phyloP scores from a whole-genome alignment of 92 coral and sea anemone genomes.

The Virgularia gustaviana region DNA sequence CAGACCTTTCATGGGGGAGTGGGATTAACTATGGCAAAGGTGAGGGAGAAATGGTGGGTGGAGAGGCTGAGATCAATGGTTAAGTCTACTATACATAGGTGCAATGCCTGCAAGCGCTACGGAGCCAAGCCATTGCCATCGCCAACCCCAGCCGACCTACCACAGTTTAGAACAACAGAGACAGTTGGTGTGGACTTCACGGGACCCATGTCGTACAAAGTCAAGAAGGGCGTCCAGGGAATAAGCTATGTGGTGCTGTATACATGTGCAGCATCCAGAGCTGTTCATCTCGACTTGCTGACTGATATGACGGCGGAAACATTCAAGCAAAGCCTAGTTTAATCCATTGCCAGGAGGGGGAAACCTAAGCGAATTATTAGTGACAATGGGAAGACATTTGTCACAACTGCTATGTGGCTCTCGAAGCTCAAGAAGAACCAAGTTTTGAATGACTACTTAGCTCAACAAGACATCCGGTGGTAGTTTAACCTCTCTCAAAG shows the following conservation, averaged over 20 bases:
- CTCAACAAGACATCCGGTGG: constrained; percentile 24
- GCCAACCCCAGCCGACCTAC: constrained; percentile 2
- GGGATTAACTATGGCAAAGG: no score
- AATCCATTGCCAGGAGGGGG: constrained; percentile 11
- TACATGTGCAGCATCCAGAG: not conserved
- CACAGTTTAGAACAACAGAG: constrained; percentile 27
- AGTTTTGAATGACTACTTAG: constrained; percentile 35
- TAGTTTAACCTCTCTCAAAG: constrained; percentile 46
- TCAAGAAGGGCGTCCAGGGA: not conserved
- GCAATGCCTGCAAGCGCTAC: no score
- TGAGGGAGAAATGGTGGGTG: no score
- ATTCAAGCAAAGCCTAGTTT: constrained; percentile 7
- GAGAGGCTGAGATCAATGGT: no score
- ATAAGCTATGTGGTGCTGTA: not conserved
- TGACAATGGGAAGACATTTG: constrained; percentile 32
- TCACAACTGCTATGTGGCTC: constrained; percentile 34
- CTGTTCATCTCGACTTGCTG: not conserved
- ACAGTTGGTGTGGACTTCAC: not conserved
- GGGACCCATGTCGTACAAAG: not conserved
- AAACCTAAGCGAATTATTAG: constrained; percentile 21
- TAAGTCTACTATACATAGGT: no score
- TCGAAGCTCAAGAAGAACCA: constrained; percentile 16
- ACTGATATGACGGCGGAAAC: not conserved
- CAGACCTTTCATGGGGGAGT: no score
- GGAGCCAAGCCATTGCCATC: no score